A percentile compares a stretch with the other conserved stretches of the same genome.
Conservation (phyloP, 2,888 invertebrate genomes). For the Tuta absoluta region DNA sequence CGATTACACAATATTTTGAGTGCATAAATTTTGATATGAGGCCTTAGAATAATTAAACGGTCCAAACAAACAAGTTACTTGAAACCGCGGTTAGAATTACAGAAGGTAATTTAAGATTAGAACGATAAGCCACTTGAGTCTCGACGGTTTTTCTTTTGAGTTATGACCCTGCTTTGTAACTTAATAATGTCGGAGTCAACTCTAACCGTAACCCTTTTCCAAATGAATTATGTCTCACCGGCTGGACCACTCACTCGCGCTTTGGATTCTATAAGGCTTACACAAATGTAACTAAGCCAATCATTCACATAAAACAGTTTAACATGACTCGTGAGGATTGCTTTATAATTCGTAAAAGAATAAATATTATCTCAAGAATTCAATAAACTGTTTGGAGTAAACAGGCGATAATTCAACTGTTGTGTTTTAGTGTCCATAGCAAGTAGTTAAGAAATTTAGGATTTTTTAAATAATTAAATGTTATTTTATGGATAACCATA, state of each 20-base stretch:
- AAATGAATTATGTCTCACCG: conserved; percentile 27
- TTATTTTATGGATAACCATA: no score
- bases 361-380: no score
- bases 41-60: neutral
- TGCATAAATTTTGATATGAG: neutral
- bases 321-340: no score
- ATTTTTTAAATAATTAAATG: no score
- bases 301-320: no score
- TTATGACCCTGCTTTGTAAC: conserved; percentile 46
- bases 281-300: neutral
- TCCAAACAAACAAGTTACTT: conserved; percentile 16
- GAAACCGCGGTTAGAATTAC: conserved; percentile 11
- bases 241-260: conserved; percentile 5
- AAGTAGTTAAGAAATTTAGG: no score
- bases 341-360: no score
- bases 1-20: conserved; percentile 9
- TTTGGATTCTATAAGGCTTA: neutral
- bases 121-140: conserved; percentile 30
- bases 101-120: conserved; percentile 25
- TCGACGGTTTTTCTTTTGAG: conserved; percentile 40
- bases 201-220: conserved; percentile 26
- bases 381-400: no score
- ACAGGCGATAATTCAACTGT: no score
- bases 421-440: no score
- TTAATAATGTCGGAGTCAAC: conserved; percentile 38